A percentile compares a stretch with the other conserved stretches of the same genome.
Evolutionary conservation across 2,113 vertebrate genomes (phyloP).

Genomic region (Notothenia coriiceps): DNA sequence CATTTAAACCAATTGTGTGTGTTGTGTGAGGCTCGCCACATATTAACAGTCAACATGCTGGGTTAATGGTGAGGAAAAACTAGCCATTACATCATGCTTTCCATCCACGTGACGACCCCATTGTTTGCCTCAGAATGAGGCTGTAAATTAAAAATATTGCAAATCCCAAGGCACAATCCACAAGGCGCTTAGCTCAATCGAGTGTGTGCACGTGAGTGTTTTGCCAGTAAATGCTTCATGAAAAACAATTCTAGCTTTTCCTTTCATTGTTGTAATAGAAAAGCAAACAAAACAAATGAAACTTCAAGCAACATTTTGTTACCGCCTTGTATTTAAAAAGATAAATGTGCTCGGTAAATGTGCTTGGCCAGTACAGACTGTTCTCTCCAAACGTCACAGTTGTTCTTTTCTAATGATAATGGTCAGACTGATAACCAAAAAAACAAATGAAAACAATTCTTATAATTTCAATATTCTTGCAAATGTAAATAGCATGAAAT

Average conservation of each 20-base stretch:
- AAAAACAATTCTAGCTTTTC: slow-evolving; percentile 74
- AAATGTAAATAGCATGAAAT: not conserved
- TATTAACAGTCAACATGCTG: slow-evolving; percentile 14
- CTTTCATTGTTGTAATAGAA: slow-evolving; percentile 61
- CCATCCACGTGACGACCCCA: slow-evolving; percentile 48
- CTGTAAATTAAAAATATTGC: slow-evolving; percentile 71
- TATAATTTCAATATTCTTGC: not conserved
- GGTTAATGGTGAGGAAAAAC: slow-evolving; percentile 20
- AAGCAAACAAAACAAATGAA: slow-evolving; percentile 49
- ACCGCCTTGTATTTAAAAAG: slow-evolving; percentile 33
- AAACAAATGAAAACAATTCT: not conserved
- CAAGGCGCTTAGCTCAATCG: slow-evolving; percentile 44
- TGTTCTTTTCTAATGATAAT: slow-evolving; percentile 7
- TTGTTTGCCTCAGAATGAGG: slow-evolving; percentile 72
- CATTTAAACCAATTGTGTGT: slow-evolving; percentile 3
- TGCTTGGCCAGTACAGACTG: slow-evolving; percentile 36
- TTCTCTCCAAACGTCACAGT: slow-evolving; percentile 49
- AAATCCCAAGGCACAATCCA: slow-evolving; percentile 65
- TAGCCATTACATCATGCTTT: slow-evolving; percentile 37
- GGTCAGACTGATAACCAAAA: slow-evolving; percentile 15
- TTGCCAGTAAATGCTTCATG: slow-evolving; percentile 64
- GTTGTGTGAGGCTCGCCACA: slow-evolving; percentile 7
- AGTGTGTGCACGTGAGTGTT: slow-evolving; percentile 10
- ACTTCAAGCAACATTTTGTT: slow-evolving; percentile 44
- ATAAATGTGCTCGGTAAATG: slow-evolving; percentile 35